A percentile compares a stretch with the other conserved stretches of the same genome.
phyloP scores from a whole-genome alignment of 2,113 vertebrate species.

The Nematolebias whitei region DNA sequence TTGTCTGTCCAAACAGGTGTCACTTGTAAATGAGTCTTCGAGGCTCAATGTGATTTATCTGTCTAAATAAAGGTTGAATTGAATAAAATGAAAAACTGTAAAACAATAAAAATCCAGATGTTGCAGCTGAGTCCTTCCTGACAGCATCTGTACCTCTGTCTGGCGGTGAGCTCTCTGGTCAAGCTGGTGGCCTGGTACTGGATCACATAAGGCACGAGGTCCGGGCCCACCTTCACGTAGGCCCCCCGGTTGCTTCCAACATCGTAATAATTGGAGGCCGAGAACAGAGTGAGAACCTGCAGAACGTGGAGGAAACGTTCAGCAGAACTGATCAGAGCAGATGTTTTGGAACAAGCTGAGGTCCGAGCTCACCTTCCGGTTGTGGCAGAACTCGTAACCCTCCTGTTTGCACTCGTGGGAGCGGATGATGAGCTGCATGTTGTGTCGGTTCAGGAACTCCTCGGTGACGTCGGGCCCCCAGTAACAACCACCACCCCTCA shows the following conservation, averaged over 20 bases:
- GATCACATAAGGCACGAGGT: conserved; percentile 88
- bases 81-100: too few species aligned
- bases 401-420: conserved; percentile 96
- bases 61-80: too few species aligned
- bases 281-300: conserved; percentile 95
- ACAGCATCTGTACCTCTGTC: conserved; percentile 86
- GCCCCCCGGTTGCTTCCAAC: conserved; percentile 95
- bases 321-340: not conserved
- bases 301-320: not conserved
- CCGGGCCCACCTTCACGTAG: conserved; percentile 89
- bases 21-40: too few species aligned
- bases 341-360: not conserved
- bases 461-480: conserved; percentile 91
- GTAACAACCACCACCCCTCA: conserved; percentile 91
- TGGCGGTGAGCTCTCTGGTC: conserved; percentile 85
- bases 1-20: too few species aligned
- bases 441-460: conserved; percentile 84
- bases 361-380: conserved; percentile 81
- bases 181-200: conserved; percentile 90
- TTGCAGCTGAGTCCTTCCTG: too few species aligned
- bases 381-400: conserved; percentile 94
- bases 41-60: too few species aligned
- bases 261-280: conserved; percentile 96
- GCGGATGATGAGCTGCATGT: conserved; percentile 89
- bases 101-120: too few species aligned